Evolutionary conservation across 2,113 vertebrate genomes (phyloP), one percentile per base, ranked within the genome.

Genomic region (Phycodurus eques): DNA sequence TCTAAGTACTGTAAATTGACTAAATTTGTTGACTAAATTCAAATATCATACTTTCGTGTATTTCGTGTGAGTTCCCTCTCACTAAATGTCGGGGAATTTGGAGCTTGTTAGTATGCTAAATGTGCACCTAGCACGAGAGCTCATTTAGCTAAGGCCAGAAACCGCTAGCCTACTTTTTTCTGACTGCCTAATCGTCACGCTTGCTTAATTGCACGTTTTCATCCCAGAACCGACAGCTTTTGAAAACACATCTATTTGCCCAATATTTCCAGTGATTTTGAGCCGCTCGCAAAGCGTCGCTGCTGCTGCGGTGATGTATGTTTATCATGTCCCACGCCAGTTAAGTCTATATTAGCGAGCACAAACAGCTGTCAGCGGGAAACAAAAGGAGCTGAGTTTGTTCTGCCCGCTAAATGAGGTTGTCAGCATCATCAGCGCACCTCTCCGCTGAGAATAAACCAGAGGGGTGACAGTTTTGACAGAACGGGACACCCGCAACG

Each of bases 361-460:
- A 15, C 59, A 71, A 70, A 74, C 76, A 77, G 82, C 80, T 88
- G 81, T 80, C 82, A 81, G 31, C 35, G 42, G n/a, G 78, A 86
- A 81, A 79, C 71, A 75, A 81, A 81, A 81, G 61, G 72, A 71
- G 77, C 75, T 31, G 69, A 78, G 78, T 78, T 80, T 83, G 73
- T 78, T 78, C 77, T 78, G 79, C 71, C 74, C 39, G 44, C 70
- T 75, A 75, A 83, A 85, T 81, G 74, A 71, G 84, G 68, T 83
- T 86, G 80, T 84, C 86, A 88, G 74, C 65, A 79, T 80, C 78
- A 80, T 83, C 77, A 81, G 53, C 64, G 60, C 73, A 72, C 69
- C 14, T 80, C 72, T 76, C 75, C 67, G 60, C 63, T 72, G 79
- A 82, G 74, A 82, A 79, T 75, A 82, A 78, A 75, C 64, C 31